These are phyloP conservation scores for Delphinus delphis DNA, from an alignment of 2,113 vertebrate genomes.

Conservation along the genomic window DNA sequence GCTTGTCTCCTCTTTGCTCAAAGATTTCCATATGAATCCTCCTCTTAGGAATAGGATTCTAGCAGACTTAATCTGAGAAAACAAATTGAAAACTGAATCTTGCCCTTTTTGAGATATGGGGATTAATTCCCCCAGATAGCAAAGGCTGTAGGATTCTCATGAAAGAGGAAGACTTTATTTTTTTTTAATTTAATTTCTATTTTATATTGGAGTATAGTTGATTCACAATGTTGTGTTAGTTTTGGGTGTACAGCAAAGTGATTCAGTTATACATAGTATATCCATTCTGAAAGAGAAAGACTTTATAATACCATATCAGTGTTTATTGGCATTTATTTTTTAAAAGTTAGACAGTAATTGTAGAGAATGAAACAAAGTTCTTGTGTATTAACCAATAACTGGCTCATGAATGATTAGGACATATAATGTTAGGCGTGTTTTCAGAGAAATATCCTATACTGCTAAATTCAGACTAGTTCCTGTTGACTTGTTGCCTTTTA, in stretches of 20 bases:
- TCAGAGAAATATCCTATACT: not conserved
- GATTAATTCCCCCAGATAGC: not conserved
- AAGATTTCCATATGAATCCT: not conserved
- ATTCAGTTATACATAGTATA: not conserved
- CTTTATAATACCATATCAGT: not conserved
- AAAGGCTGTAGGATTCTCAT: not conserved
- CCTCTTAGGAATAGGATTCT: not conserved
- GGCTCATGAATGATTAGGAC: not conserved
- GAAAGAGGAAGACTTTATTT: not conserved
- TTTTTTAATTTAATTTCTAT: not conserved
- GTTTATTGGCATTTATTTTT: not conserved
- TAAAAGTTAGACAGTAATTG: slow-evolving; percentile 11
- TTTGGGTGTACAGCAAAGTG: not conserved
- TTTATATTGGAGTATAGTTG: not conserved
- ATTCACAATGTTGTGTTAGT: not conserved
- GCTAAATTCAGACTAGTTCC: not conserved
- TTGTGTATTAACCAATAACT: not conserved
- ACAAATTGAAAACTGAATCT: not conserved
- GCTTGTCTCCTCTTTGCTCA: not conserved
- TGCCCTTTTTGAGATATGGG: not conserved
- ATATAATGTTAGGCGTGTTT: not conserved
- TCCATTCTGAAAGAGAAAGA: not conserved
- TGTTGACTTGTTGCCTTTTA: not conserved
- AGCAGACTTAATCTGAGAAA: not conserved
- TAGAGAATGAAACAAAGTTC: not conserved